Evolutionary conservation across 1,140 invertebrate genomes (phyloP).

Genomic region (Pemphigus obesinymphae): DNA sequence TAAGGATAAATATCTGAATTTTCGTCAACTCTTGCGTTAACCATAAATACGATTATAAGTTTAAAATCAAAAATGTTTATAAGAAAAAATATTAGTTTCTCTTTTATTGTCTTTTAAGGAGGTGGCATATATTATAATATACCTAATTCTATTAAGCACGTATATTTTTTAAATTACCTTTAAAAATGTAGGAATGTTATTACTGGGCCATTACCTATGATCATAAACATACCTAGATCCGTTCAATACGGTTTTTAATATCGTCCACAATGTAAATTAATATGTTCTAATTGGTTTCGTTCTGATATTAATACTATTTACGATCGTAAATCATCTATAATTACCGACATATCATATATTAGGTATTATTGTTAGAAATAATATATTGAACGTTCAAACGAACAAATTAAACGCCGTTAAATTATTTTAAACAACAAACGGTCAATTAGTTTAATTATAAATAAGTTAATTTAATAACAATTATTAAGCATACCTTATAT

Average conservation of each 20-base stretch:
- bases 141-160: not conserved
- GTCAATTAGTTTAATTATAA: not conserved
- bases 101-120: no score
- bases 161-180: not conserved
- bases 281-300: not conserved
- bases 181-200: not conserved
- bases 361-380: not conserved
- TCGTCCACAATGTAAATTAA: not conserved
- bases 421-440: not conserved
- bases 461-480: not conserved
- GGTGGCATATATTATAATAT: no score
- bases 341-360: not conserved
- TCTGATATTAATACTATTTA: not conserved
- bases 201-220: not conserved
- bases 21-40: no score
- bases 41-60: no score
- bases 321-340: not conserved
- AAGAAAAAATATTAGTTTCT: no score
- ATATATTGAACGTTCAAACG: not conserved
- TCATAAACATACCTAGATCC: not conserved
- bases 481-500: not conserved
- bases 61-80: no score
- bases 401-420: not conserved
- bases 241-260: not conserved
- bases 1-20: no score